These are phyloP conservation scores for Sardinella longiceps DNA, from an alignment of 2,797 vertebrate species.

Conservation along the genomic window DNA sequence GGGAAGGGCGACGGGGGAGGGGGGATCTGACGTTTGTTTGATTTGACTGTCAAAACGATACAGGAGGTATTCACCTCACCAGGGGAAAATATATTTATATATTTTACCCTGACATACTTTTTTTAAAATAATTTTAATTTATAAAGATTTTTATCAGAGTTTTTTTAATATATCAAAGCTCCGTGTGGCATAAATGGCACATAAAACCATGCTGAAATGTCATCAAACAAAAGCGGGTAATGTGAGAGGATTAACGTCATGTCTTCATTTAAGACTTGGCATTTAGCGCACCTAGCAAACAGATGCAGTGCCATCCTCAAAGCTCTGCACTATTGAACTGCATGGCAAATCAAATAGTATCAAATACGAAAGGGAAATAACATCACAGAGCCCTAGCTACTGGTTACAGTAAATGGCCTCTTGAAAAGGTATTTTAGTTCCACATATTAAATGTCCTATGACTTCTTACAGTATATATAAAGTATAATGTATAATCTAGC, in stretches of 20 bases:
- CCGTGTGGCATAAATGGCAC: conserved; percentile 14
- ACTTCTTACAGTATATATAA: not conserved
- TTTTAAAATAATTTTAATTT: not conserved
- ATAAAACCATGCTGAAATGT: conserved; percentile 32
- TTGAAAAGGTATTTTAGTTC: not conserved
- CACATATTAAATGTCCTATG: not conserved
- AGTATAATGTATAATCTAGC: not conserved
- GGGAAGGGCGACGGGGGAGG: not conserved
- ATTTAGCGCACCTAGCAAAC: conserved; percentile 30
- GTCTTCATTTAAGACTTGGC: conserved; percentile 37
- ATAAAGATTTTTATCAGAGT: not conserved
- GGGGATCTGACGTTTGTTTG: not conserved
- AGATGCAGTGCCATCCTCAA: conserved; percentile 33
- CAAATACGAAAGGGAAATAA: not conserved
- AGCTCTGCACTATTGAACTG: not conserved
- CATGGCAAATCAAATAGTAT: conserved; percentile 28
- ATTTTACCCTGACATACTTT: not conserved
- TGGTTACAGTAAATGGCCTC: not conserved
- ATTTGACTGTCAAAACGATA: not conserved
- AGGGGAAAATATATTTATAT: not conserved
- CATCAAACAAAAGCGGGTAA: conserved; percentile 37
- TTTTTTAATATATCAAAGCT: too few species aligned
- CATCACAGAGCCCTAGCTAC: not conserved
- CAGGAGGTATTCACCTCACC: not conserved
- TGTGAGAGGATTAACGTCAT: conserved; percentile 34